Evolutionary conservation across 2,797 vertebrate genomes (phyloP).

Genomic region (Sternotherus odoratus): DNA sequence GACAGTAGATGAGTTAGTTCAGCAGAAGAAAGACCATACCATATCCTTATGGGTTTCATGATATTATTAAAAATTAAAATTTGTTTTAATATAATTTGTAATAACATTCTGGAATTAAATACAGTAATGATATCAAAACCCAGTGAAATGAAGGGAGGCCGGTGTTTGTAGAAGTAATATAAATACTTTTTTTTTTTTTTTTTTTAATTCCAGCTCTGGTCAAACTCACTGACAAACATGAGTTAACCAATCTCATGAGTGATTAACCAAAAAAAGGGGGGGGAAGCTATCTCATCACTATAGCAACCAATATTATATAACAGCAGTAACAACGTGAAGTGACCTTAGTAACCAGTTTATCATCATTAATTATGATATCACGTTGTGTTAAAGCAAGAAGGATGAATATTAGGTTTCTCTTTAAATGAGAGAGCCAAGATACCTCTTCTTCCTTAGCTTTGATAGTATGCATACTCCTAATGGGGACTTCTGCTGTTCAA

Average conservation of each 20-base stretch:
- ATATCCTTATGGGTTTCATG: neutral
- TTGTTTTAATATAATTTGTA: neutral
- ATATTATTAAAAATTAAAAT: slow-evolving; percentile 1
- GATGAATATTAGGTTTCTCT: slow-evolving; percentile 64
- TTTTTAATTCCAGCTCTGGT: slow-evolving; percentile 65
- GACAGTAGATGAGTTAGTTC: neutral
- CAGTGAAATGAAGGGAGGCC: slow-evolving; percentile 25
- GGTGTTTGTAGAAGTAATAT: slow-evolving; percentile 52
- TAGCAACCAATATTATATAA: slow-evolving; percentile 87
- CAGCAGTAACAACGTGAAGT: slow-evolving; percentile 82
- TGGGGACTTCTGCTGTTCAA: slow-evolving; percentile 31
- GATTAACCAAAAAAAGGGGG: slow-evolving; percentile 76
- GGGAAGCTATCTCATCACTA: slow-evolving; percentile 83
- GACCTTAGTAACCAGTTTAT: slow-evolving; percentile 84
- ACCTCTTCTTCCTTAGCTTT: slow-evolving; percentile 38
- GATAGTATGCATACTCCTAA: slow-evolving; percentile 41
- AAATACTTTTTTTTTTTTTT: neutral
- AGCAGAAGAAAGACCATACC: neutral
- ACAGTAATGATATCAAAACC: slow-evolving; percentile 9
- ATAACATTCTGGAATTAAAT: slow-evolving; percentile 14
- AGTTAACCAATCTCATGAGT: slow-evolving; percentile 78
- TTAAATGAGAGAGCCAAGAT: slow-evolving; percentile 63
- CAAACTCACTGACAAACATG: slow-evolving; percentile 75
- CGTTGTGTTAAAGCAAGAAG: slow-evolving; percentile 80
- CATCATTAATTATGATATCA: slow-evolving; percentile 85